These are phyloP conservation scores for Lepidurus couesii DNA, from an alignment of 1,140 invertebrate species.

Conservation along the genomic window DNA sequence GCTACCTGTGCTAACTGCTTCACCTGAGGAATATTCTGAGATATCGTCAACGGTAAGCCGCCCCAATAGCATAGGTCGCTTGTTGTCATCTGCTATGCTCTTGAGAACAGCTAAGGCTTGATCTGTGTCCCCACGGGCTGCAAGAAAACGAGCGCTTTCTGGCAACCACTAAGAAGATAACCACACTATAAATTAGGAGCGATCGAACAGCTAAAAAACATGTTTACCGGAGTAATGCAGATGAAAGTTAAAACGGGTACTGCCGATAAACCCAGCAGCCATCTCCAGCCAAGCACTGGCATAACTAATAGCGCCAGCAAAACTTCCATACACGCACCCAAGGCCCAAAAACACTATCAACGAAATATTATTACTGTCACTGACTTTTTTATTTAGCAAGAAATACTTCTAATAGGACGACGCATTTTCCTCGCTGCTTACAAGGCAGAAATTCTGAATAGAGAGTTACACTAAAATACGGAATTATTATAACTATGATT, in stretches of 20 bases:
- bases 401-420: conserved; percentile 87
- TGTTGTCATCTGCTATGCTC: conserved; percentile 79
- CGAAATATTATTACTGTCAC: conserved; percentile 37
- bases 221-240: conserved; percentile 64
- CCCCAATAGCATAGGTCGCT: conserved; percentile 79
- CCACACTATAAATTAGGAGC: not conserved
- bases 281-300: conserved; percentile 85
- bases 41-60: conserved; percentile 76
- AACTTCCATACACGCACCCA: conserved; percentile 88
- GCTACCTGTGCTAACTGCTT: conserved; percentile 39
- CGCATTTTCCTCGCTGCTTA: conserved; percentile 87
- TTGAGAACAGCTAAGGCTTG: conserved; percentile 78
- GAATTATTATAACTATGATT: conserved; percentile 31
- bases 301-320: conserved; percentile 83
- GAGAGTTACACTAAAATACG: conserved; percentile 73
- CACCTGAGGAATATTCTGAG: conserved; percentile 47
- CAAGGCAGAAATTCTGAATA: conserved; percentile 93
- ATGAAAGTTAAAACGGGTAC: conserved; percentile 79
- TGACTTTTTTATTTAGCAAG: conserved; percentile 39
- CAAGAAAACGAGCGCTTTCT: conserved; percentile 83
- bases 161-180: conserved; percentile 71
- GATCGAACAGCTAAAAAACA: not conserved
- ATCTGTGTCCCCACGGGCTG: conserved; percentile 75
- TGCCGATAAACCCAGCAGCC: conserved; percentile 80
- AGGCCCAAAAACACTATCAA: conserved; percentile 86